Conservation (phyloP, 2,888 invertebrate genomes). For the Dicranocentrus wangi region DNA sequence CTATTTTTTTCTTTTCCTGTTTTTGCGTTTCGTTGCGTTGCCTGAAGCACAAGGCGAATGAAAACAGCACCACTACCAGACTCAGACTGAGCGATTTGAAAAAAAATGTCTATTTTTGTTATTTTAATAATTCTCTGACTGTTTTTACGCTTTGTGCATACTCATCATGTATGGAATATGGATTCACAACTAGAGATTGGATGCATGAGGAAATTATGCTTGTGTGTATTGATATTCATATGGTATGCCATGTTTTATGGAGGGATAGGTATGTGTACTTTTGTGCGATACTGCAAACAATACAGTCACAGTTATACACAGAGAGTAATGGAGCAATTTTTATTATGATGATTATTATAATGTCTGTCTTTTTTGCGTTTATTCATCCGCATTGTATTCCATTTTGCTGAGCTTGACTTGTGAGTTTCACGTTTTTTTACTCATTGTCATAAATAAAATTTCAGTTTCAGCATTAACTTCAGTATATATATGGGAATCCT, state of each 20-base stretch:
- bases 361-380: not conserved
- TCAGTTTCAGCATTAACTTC: too few relatives aligned
- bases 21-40: conserved; percentile 35
- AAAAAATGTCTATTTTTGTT: conserved; percentile 14
- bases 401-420: not conserved
- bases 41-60: conserved; percentile 33
- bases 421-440: not conserved
- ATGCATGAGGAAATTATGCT: too few relatives aligned
- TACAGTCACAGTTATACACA: not conserved
- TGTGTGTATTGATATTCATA: not conserved
- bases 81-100: conserved; percentile 11
- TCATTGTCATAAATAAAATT: conserved; percentile 1
- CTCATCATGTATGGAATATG: too few relatives aligned
- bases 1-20: conserved; percentile 49
- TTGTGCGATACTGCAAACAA: not conserved
- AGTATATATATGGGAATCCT: too few relatives aligned
- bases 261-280: not conserved
- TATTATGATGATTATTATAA: conserved; percentile 20
- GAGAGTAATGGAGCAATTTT: conserved; percentile 31
- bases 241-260: not conserved
- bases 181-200: too few relatives aligned
- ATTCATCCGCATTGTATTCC: not conserved
- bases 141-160: too few relatives aligned
- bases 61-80: not conserved
- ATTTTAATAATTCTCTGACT: not conserved